Percentiles rank a stretch among this genome's conserved stretches.
phyloP scores from a whole-genome alignment of 2,113 vertebrate species.

The Tichodroma muraria region DNA sequence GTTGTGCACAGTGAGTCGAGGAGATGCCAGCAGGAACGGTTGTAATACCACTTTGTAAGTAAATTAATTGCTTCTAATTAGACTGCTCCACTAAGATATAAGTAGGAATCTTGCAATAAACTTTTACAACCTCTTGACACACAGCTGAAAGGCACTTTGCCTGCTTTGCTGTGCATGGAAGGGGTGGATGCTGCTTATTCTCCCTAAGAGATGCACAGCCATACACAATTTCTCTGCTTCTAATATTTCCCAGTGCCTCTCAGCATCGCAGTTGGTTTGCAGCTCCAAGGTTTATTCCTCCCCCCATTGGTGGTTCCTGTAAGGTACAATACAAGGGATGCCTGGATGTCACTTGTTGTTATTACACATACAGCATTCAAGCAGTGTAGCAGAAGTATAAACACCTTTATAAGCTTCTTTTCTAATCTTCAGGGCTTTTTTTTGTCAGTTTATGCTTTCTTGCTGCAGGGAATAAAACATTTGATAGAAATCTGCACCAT shows the following conservation, averaged over 20 bases:
- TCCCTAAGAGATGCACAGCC: not conserved
- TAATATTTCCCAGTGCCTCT: not conserved
- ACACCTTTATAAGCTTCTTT: not conserved
- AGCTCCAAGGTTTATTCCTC: not conserved
- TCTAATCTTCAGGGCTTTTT: not conserved
- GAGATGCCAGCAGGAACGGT: not conserved
- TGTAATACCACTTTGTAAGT: not conserved
- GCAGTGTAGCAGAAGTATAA: not conserved
- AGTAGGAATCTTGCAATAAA: not conserved
- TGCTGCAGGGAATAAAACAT: not conserved
- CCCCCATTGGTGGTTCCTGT: not conserved
- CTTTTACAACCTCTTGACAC: not conserved
- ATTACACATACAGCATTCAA: not conserved
- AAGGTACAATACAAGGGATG: not conserved
- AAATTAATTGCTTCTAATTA: not conserved
- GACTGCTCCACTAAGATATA: not conserved
- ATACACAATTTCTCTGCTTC: not conserved
- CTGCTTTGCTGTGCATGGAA: not conserved
- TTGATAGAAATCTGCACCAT: not conserved
- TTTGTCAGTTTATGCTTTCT: not conserved
- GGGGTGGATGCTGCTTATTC: not conserved
- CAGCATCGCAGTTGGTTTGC: not conserved
- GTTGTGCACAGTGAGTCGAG: rapidly evolving
- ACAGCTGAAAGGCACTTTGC: not conserved
- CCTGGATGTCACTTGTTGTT: not conserved